phyloP scores from a whole-genome alignment of 2,797 vertebrate species.

The Diplodus puntazzo region DNA sequence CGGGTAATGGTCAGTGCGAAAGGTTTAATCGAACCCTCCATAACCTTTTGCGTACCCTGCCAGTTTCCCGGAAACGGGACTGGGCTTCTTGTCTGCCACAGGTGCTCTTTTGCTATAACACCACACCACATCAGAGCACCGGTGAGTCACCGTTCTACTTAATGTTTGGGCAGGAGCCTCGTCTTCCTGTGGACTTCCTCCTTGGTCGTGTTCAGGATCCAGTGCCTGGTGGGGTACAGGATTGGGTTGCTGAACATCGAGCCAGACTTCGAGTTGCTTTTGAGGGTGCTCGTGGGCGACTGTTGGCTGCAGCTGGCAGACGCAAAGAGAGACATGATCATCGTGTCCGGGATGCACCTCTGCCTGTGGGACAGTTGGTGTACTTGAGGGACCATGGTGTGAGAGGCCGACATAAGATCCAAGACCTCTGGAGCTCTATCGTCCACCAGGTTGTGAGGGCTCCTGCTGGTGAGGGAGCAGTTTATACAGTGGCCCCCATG shows the following conservation, averaged over 20 bases:
- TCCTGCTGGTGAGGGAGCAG: too few species aligned
- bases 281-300: neutral
- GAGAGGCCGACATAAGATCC: too few species aligned
- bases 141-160: neutral
- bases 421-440: too few species aligned
- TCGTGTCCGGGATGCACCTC: neutral
- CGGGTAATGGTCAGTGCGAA: neutral
- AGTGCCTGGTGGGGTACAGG: neutral
- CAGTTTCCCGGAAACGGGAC: neutral
- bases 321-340: neutral
- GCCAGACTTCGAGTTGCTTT: neutral
- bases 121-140: neutral
- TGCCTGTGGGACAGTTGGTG: neutral
- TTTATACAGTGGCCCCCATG: too few species aligned
- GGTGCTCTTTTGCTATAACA: neutral
- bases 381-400: neutral
- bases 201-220: neutral
- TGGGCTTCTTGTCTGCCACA: neutral
- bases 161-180: neutral
- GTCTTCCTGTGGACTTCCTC: neutral
- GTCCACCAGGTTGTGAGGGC: too few species aligned
- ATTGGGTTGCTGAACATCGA: neutral
- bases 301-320: neutral
- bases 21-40: neutral
- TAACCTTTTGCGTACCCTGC: neutral